Conservation (phyloP, 2,113 vertebrate species). For the Ochotona curzoniae region DNA sequence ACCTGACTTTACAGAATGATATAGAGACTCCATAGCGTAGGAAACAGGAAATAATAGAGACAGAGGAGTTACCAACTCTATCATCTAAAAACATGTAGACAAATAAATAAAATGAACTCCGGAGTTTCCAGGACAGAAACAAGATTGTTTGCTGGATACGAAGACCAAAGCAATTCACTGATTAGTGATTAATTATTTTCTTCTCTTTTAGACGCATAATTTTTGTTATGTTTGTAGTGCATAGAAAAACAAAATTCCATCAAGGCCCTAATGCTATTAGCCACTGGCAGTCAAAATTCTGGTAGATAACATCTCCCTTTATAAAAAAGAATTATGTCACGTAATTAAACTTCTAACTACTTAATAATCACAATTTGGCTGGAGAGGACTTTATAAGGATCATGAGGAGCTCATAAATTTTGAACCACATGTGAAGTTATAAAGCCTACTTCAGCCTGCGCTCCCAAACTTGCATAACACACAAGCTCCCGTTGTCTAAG, state of each 20-base stretch:
- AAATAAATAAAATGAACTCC: slow-evolving; percentile 80
- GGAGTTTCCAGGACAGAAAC: slow-evolving; percentile 58
- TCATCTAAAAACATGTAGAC: slow-evolving; percentile 76
- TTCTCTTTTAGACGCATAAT: slow-evolving; percentile 56
- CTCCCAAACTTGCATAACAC: neutral
- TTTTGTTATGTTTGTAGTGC: slow-evolving; percentile 38
- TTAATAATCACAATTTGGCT: slow-evolving; percentile 16
- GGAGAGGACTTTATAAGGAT: neutral
- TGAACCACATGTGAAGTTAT: neutral
- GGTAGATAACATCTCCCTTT: slow-evolving; percentile 62
- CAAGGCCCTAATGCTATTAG: neutral
- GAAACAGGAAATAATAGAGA: slow-evolving; percentile 81
- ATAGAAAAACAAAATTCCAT: slow-evolving; percentile 65
- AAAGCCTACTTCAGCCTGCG: neutral
- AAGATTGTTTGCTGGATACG: slow-evolving; percentile 64
- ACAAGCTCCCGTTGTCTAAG: neutral
- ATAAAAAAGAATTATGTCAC: slow-evolving; percentile 17
- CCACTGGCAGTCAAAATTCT: slow-evolving; percentile 11
- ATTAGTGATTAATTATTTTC: slow-evolving; percentile 63
- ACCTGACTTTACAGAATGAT: slow-evolving; percentile 69
- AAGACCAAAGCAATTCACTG: slow-evolving; percentile 63
- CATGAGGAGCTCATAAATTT: slow-evolving; percentile 6
- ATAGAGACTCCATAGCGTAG: slow-evolving; percentile 52
- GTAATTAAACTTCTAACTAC: slow-evolving; percentile 31
- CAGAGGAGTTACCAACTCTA: slow-evolving; percentile 76